Conservation (phyloP, 2,888 invertebrate species). For the Dioctria linearis region DNA sequence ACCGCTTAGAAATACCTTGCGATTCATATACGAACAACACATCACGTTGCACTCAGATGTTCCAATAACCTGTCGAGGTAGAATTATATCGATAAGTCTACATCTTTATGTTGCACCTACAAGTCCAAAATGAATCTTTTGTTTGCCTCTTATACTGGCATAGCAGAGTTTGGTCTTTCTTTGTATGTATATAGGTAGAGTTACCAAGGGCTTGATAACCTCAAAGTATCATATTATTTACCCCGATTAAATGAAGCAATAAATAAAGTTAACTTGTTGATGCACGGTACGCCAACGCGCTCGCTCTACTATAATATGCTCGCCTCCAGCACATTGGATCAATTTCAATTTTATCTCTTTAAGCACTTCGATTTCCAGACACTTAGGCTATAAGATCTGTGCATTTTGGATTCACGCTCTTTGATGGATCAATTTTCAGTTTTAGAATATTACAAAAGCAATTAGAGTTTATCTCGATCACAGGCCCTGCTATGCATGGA, state of each 20-base stretch:
- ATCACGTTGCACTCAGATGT: conserved; percentile 7
- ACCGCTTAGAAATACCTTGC: too few relatives aligned
- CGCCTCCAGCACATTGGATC: conserved; percentile 16
- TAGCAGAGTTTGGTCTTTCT: background rate
- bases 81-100: conserved; percentile 36
- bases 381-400: conserved; percentile 9
- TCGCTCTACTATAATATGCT: background rate
- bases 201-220: conserved; percentile 26
- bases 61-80: conserved; percentile 34
- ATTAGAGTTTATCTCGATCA: conserved; percentile 35
- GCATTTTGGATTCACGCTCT: conserved; percentile 6
- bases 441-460: conserved; percentile 36
- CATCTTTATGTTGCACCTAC: conserved; percentile 45
- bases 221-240: conserved; percentile 43
- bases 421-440: conserved; percentile 45
- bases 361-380: conserved; percentile 35
- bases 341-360: conserved; percentile 38
- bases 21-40: too few relatives aligned
- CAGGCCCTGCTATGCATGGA: background rate
- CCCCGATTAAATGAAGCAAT: conserved; percentile 31
- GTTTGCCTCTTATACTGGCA: background rate
- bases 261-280: conserved; percentile 32
- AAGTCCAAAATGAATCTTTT: conserved; percentile 41
- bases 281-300: conserved; percentile 39
- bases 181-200: too few relatives aligned